Evolutionary conservation across 2,797 vertebrate genomes (phyloP), one percentile per base, ranked within the genome.

Genomic region (Phalloptychus januarius): DNA sequence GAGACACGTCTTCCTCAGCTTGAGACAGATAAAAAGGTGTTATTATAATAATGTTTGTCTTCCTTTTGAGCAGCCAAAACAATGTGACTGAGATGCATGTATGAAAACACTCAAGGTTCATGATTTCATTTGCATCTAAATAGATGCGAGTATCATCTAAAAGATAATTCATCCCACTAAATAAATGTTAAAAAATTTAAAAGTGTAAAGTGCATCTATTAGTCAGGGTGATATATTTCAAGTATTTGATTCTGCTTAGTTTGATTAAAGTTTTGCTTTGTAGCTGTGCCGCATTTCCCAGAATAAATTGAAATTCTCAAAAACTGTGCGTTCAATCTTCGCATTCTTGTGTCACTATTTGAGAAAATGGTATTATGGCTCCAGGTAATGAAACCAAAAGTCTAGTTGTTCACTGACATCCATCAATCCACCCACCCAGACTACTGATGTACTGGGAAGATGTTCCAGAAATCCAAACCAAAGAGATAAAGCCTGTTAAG

Each of bases 91-190:
- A 52, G 36, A 8, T 69, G 42, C 25, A 42, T 8, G 33, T 42
- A 12, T 45, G 52, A 15, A 80, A 75, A 72, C 12, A 40, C 11
- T 61, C 33, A 44, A 76, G 28, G 20, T 46, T 72, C 63, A 40
- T 12, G 7, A 78, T 77, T 16, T 31, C 31, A 46, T 33, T 61
- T 33, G 56, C 11, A 61, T 33, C 5, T 33, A 16, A 61, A 61
- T 16, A 18, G 31, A 61, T 18, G 28, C 6, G 28, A 7, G 31
- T 33, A 7, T 61, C 56, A 61, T 16, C n/a, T 61, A 16, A 61
- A 33, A 61, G 13, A 13, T 33, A 7, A 61, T 61, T 61, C 15
- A 33, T 33, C 28, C 15, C 28, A 16, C 13, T 33, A 11, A 61
- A 33, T 61, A 28, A 61, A 33, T 58, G 16, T 0, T 5, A 48